These are phyloP conservation scores for Pseudonaja textilis DNA, from an alignment of 2,113 vertebrate genomes.

Conservation along the genomic window DNA sequence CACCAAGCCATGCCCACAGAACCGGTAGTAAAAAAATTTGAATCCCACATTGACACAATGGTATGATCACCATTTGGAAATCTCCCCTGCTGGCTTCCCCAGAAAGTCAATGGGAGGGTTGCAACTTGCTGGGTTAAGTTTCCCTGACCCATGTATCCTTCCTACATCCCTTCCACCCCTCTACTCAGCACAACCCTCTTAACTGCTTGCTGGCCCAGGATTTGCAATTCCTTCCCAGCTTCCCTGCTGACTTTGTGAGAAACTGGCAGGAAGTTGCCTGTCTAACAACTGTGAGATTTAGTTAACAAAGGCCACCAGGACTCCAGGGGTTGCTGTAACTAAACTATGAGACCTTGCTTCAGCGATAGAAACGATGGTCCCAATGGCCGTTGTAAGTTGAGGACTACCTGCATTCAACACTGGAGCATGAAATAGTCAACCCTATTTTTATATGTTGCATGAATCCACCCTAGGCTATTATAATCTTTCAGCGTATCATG, in stretches of 20 bases:
- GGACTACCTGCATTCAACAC: neutral
- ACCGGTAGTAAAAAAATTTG: no score
- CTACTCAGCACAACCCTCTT: neutral
- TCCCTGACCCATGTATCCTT: neutral
- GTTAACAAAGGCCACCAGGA: neutral
- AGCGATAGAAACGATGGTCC: neutral
- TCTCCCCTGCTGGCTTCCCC: neutral
- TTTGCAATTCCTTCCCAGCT: neutral
- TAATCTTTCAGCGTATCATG: neutral
- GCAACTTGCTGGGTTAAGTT: neutral
- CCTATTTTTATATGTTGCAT: neutral
- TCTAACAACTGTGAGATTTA: neutral
- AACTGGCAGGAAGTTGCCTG: neutral
- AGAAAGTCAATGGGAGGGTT: neutral
- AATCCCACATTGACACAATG: no score
- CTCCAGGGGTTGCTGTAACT: neutral
- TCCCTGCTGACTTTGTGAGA: neutral
- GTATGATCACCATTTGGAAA: neutral
- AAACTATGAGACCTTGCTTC: neutral
- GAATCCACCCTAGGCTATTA: neutral
- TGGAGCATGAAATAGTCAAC: neutral
- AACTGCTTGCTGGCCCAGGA: neutral
- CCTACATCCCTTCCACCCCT: neutral
- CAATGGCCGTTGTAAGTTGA: neutral
- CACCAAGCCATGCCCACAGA: no score